phyloP scores from a whole-genome alignment of 2,797 vertebrate species.

The Halcyon badia region DNA sequence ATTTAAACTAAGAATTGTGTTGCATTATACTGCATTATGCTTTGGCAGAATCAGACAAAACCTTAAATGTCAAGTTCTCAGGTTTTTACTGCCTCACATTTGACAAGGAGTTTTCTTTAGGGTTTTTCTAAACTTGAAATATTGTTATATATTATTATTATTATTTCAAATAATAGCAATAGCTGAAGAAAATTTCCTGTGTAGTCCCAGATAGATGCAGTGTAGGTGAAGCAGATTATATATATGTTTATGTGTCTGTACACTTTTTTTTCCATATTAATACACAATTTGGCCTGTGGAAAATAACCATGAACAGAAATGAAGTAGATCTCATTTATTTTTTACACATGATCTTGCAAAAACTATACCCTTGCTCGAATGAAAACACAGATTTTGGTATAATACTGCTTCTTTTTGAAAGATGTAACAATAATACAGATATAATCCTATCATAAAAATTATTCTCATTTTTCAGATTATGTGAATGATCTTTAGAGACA shows the following conservation, averaged over 20 bases:
- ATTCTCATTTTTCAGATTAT: background rate
- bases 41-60: background rate
- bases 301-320: background rate
- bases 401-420: background rate
- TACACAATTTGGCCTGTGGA: rapidly evolving
- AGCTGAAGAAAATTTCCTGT: background rate
- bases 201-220: background rate
- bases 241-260: background rate
- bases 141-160: background rate
- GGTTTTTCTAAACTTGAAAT: background rate
- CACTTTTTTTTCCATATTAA: background rate
- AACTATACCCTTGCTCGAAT: background rate
- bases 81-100: background rate
- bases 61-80: background rate
- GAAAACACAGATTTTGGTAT: background rate
- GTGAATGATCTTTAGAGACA: background rate
- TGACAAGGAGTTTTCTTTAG: background rate
- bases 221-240: background rate
- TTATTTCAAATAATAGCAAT: background rate
- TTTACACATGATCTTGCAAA: background rate
- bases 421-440: background rate
- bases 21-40: background rate
- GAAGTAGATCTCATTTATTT: background rate
- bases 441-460: background rate
- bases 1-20: background rate